These are phyloP conservation scores for Cyanoramphus novaezelandiae DNA, from an alignment of 2,113 vertebrate genomes.

Conservation along the genomic window DNA sequence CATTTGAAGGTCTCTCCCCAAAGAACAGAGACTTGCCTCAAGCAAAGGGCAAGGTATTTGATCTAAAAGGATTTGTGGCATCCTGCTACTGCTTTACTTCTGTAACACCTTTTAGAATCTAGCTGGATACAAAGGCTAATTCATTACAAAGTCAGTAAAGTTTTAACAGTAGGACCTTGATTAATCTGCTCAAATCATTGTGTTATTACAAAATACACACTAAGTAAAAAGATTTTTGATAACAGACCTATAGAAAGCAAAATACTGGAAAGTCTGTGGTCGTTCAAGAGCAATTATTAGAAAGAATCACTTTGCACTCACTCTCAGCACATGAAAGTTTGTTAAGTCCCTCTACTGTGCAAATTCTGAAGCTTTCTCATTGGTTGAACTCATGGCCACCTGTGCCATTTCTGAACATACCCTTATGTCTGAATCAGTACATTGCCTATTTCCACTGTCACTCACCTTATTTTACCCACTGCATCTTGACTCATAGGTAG, in stretches of 20 bases:
- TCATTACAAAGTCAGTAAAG: not conserved
- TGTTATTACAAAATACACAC: not conserved
- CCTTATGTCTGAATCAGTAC: not conserved
- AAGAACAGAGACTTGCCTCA: not conserved
- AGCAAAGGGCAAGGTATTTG: not conserved
- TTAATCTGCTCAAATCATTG: not conserved
- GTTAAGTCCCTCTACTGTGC: not conserved
- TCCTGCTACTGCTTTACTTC: constrained; percentile 13
- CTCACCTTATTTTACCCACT: not conserved
- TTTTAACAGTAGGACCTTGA: not conserved
- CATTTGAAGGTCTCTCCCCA: not conserved
- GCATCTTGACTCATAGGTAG: not conserved
- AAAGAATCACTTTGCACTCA: not conserved
- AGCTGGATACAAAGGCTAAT: not conserved
- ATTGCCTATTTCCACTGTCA: not conserved
- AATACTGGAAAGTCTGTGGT: not conserved
- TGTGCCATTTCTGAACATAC: not conserved
- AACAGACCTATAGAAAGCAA: not conserved
- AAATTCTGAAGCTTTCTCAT: not conserved
- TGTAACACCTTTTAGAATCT: not conserved
- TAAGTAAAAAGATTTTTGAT: not conserved
- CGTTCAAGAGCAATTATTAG: not conserved
- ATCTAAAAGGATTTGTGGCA: not conserved
- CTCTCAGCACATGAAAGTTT: not conserved
- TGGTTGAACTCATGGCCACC: not conserved